Evolutionary conservation across 1,140 invertebrate species (phyloP), one percentile per base, ranked within the genome.

Genomic region (Limonius californicus): DNA sequence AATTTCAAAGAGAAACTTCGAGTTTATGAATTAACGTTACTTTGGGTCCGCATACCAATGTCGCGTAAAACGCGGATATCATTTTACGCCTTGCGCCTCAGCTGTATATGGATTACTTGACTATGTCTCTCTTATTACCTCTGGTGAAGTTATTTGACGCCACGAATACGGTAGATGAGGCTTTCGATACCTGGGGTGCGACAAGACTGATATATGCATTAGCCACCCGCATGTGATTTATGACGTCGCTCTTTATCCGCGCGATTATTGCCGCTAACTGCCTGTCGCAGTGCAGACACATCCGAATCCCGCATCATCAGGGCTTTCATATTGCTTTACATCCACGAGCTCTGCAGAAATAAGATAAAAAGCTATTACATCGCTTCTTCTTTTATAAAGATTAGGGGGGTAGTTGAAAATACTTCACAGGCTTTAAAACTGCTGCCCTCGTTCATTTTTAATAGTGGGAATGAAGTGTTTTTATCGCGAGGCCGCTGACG

Each of bases 281-380:
- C 45, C 45, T 50, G 45, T 50, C 45, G 45, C 45, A 50, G 14
- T 50, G 45, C 45, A 50, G 45, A 50, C 45, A 50, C 45, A 50
- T 50, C 45, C 16, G 45, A 50, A 18, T 50, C 45, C 45, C 45
- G 9, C 45, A 21, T 21, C 45, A 50, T 50, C 45, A 50, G 15
- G 45, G 45, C 14, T 50, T 50, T 50, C 45, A 19, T 50, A 19
- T 50, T 50, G 45, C 45, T 50, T 50, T 50, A 19, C 45, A 50
- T 50, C 12, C 14, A 50, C 45, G 45, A 19, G 45, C 16, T 50
- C 45, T 50, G 45, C 45, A 50, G 20, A 50, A 50, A 50, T 50
- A 50, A 50, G 45, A 50, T 50, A 50, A 50, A 50, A 50, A 50
- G 45, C 45, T 50, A 50, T 50, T 50, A 50, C 45, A 50, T 18